Evolutionary conservation across 2,888 invertebrate genomes (phyloP), one percentile per base, ranked within the genome.

Genomic region (Athalia circularis): DNA sequence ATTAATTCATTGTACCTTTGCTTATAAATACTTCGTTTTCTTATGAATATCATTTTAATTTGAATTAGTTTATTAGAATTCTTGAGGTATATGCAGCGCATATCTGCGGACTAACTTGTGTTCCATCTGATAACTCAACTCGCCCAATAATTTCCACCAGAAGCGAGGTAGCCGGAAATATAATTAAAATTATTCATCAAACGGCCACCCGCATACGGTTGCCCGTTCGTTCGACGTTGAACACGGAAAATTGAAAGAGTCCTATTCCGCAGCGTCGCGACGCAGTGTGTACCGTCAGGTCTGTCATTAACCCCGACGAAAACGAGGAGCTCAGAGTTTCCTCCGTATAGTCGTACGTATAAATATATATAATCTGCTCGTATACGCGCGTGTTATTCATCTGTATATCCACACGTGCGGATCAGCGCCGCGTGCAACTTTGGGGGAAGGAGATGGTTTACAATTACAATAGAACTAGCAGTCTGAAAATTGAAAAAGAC

Each of bases 281-380:
- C 59, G 61, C 61, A 45, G 59, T 29, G 8, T n/a, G 65, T 29
- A 29, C 29, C 47, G 13, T 45, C 65, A 47, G 29, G 62, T 75
- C 62, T 75, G 75, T 62, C 75, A 75, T 75, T 62, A 75, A 65
- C 64, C 62, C 75, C 52, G 59, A n/a, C 48, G 50, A n/a, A 61
- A 29, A 29, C 29, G 29, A 29, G 29, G 29, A 29, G 29, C 29
- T 29, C 29, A 29, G 29, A 29, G 29, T 29, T 29, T 29, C 29
- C 29, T 29, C 29, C 13, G 75, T 75, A 47, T 6, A 15, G 5
- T 52, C 54, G 13, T 43, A 7, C 45, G 29, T 65, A 13, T 7
- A 47, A 65, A 47, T 43, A 15, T 6, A 65, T 15, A 15, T 29
- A 13, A 15, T 62, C 29, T 15, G 6, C 62, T 29, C 61, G 29